A percentile compares a stretch with the other conserved stretches of the same genome.
phyloP scores from a whole-genome alignment of 2,888 invertebrate species.

The Aphidius colemani region DNA sequence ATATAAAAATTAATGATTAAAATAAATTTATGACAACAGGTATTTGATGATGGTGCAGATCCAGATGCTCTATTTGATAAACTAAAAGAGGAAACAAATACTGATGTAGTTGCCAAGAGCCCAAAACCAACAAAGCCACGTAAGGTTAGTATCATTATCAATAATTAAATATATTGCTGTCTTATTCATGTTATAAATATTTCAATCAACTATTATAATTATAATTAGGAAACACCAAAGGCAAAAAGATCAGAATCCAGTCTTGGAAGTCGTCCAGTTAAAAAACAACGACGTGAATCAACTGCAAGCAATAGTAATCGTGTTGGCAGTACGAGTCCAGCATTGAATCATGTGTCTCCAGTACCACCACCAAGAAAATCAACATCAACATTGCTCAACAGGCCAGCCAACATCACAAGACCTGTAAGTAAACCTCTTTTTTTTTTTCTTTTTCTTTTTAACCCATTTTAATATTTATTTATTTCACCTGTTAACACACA shows the following conservation, averaged over 20 bases:
- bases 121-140: constrained; percentile 59
- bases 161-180: background rate
- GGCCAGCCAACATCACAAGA: constrained; percentile 71
- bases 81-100: constrained; percentile 66
- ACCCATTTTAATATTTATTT: too few relatives aligned
- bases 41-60: constrained; percentile 65
- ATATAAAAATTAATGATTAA: too few relatives aligned
- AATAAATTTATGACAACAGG: constrained; percentile 35
- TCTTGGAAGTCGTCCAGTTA: constrained; percentile 50
- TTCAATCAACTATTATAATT: constrained; percentile 4
- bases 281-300: constrained; percentile 60
- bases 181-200: background rate
- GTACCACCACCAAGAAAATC: constrained; percentile 67
- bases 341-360: constrained; percentile 55
- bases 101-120: constrained; percentile 53
- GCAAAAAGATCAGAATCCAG: constrained; percentile 51
- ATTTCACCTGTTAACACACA: background rate
- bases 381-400: constrained; percentile 65
- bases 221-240: constrained; percentile 54
- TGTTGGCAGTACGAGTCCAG: constrained; percentile 60
- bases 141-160: constrained; percentile 48
- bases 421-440: constrained; percentile 66
- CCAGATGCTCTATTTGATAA: constrained; percentile 76
- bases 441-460: too few relatives aligned
- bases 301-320: constrained; percentile 60